phyloP scores from a whole-genome alignment of 2,113 vertebrate species.

The Poecile atricapillus region DNA sequence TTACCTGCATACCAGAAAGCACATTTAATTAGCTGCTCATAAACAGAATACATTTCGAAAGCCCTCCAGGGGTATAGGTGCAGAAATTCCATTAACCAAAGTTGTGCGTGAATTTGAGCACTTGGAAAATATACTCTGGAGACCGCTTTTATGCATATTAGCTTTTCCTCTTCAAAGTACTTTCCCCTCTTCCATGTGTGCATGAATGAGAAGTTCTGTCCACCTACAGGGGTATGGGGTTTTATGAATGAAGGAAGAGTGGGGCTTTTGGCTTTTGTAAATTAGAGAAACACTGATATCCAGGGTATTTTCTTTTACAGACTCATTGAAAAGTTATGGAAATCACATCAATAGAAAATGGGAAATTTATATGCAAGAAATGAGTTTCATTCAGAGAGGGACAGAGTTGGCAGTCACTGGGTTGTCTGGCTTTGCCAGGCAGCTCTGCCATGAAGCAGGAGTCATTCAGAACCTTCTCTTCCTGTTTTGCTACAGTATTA shows the following conservation, averaged over 20 bases:
- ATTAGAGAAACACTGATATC: background rate
- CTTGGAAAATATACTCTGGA: constrained; percentile 1
- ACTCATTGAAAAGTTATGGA: background rate
- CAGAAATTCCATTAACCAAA: constrained; percentile 61
- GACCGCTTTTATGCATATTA: constrained; percentile 28
- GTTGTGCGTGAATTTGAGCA: background rate
- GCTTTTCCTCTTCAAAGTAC: background rate
- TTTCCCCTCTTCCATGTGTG: background rate
- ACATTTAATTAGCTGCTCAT: constrained; percentile 55
- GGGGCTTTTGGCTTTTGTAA: background rate
- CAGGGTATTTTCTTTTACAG: background rate
- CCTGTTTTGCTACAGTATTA: background rate
- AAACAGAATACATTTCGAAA: constrained; percentile 28
- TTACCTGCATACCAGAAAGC: constrained; percentile 43
- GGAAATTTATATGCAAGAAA: background rate
- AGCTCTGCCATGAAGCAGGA: background rate
- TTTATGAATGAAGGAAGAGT: constrained; percentile 34
- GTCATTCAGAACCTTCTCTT: background rate
- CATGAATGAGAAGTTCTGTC: constrained; percentile 30
- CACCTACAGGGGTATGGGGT: background rate
- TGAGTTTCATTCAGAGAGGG: background rate
- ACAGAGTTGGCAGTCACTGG: background rate
- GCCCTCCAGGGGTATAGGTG: constrained; percentile 30
- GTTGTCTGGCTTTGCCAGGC: background rate
- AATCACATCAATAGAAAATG: background rate